Evolutionary conservation across 2,797 vertebrate species (phyloP), one percentile per base, ranked within the genome.

Genomic region (Phoeniculus purpureus): DNA sequence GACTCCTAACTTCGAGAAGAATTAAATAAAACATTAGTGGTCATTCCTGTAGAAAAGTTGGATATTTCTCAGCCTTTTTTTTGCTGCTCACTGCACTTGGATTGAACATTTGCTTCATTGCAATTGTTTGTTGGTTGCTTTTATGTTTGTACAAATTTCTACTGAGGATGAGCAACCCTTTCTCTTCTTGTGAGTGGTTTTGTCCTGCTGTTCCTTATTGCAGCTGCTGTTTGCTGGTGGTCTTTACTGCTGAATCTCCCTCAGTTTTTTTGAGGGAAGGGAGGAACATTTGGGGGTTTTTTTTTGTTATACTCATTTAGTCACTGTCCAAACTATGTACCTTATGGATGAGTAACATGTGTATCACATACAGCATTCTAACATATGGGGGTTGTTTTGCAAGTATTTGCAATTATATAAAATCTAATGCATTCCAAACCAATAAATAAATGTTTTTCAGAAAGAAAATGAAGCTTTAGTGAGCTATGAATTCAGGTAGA

Each of bases 181-280:
- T 89, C 66, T 64, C 31, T 89, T 85, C 71, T 72, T 51, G 11
- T 37, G 72, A 94, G 43, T 16, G 20, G 13, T 84, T 89, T 85
- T 61, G 40, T 79, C 85, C 78, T 91, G 72, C 74, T 87, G 79
- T 90, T 96, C 96, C 48, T 43, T 25, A 55, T 78, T 15, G 26
- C 72, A 91, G 70, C 84, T 96, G 83, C 43, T 87, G 65, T 88
- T 95, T 82, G 27, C 93, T 90, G 89, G 93, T 94, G 92, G 88
- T 94, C 84, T 91, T 43, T 68, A 21, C 58, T 50, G 45, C 29
- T 71, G 5, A 17, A 88, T 77, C 45, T 65, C 15, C 16, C 18
- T 78, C 15, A 56, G 84, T 81, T 86, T 31, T 29, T 60, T 85
- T 61, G 34, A 40, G 4, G 20, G 7, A 3, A 37, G 10, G 58